These are phyloP conservation scores for Acrocyrtus sp. DNA, from an alignment of 2,888 invertebrate species.

Conservation along the genomic window DNA sequence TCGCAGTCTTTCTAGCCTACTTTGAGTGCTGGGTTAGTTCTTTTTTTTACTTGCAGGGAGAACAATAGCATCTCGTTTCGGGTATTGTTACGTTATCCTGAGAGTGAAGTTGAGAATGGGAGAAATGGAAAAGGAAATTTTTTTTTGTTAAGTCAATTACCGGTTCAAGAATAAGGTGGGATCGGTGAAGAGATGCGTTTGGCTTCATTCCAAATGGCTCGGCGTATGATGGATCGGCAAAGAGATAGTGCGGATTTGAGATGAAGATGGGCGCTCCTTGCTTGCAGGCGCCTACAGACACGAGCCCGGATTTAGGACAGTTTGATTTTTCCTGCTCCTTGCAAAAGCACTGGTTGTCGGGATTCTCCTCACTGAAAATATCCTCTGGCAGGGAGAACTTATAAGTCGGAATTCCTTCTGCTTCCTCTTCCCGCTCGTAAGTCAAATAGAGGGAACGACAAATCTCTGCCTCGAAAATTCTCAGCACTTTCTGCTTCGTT, in stretches of 20 bases:
- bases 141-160: constrained; percentile 39
- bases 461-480: constrained; percentile 46
- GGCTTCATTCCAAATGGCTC: constrained; percentile 48
- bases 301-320: constrained; percentile 43
- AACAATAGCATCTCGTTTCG: too few relatives aligned
- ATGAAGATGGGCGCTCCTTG: constrained; percentile 49
- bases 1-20: background rate
- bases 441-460: constrained; percentile 46
- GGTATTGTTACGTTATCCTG: too few relatives aligned
- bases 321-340: constrained; percentile 32
- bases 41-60: too few relatives aligned
- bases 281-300: constrained; percentile 36
- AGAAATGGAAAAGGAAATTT: background rate
- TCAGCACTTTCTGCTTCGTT: constrained; percentile 42
- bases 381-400: constrained; percentile 26
- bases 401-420: constrained; percentile 43
- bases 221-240: constrained; percentile 43
- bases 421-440: constrained; percentile 37
- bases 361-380: constrained; percentile 31
- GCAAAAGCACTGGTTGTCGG: constrained; percentile 54
- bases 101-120: background rate
- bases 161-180: constrained; percentile 46
- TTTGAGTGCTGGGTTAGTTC: too few relatives aligned
- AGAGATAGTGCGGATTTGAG: constrained; percentile 47
- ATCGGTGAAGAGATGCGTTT: constrained; percentile 27